phyloP scores from a whole-genome alignment of 2,113 vertebrate genomes.

The Scomber scombrus region DNA sequence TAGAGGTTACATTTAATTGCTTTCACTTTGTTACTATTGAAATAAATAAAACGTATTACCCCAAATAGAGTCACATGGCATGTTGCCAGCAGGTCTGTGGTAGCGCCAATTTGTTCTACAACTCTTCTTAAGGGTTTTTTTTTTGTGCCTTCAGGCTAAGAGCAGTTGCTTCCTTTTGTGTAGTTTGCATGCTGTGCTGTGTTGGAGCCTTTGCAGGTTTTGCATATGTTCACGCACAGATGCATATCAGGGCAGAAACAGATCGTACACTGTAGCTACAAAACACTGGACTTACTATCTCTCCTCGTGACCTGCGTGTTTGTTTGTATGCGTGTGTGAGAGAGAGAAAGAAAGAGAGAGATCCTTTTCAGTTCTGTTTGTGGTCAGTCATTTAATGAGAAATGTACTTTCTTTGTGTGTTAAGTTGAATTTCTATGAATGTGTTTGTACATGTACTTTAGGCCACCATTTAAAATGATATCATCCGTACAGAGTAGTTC shows the following conservation, averaged over 20 bases:
- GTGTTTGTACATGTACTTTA: background rate
- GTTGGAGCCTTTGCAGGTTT: constrained; percentile 55
- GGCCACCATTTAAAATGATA: background rate
- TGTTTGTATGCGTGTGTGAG: constrained; percentile 16
- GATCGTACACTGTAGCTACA: constrained; percentile 24
- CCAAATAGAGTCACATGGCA: background rate
- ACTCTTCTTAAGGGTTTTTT: background rate
- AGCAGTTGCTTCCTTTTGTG: constrained; percentile 32
- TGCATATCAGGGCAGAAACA: constrained; percentile 59
- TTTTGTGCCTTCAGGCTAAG: background rate
- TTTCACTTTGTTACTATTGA: constrained; percentile 8
- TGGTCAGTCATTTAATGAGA: background rate
- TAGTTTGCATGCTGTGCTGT: constrained; percentile 75
- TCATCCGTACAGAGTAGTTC: background rate
- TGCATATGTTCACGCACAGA: constrained; percentile 73
- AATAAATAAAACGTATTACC: constrained; percentile 27
- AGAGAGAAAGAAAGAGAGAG: background rate
- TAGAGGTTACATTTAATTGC: constrained; percentile 18
- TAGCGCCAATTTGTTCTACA: constrained; percentile 27
- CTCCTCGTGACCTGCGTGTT: background rate
- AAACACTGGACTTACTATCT: constrained; percentile 44
- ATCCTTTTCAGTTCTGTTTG: background rate
- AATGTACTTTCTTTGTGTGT: background rate
- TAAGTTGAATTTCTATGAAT: constrained; percentile 11
- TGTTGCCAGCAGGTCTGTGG: constrained; percentile 21